Evolutionary conservation across 1,140 invertebrate genomes (phyloP), one percentile per base, ranked within the genome.

Genomic region (Heliconius eleuchia): DNA sequence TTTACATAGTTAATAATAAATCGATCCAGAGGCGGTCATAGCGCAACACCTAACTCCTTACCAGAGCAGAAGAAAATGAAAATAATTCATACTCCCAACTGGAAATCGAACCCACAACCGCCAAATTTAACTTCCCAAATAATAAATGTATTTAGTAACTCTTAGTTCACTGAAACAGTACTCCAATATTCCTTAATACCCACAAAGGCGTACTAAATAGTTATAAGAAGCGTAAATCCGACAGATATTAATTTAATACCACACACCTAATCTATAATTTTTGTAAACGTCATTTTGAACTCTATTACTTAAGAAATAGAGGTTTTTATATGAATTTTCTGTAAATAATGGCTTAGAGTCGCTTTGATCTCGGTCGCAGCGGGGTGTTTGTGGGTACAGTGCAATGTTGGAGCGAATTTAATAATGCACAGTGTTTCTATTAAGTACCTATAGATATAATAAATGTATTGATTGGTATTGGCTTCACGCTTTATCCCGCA

Each of bases 211-310:
- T 88, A 89, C 87, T 90, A 86, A 88, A 90, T 88, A 76, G 83
- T 86, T 82, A 83, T 86, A 89, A 88, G 86, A 81, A 84, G 78
- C 86, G 81, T 80, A 86, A 88, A 89, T 84, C 87, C 85, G 84
- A 78, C 82, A 83, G 85, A 88, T 91, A 89, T 89, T 91, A 89
- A 91, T 89, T 89, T 85, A 83, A 84, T 85, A 87, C 84, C 85
- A 79, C 85, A 79, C 85, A 81, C 81, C 80, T 71, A 57, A 77
- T 75, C 60, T 30, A 11, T 11, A 19, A n/a, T 16, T 66, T 27
- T 66, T 30, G 4, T 30, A 5, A 66, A 66, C 82, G 19, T 13
- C n/a, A 74, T 71, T 80, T 79, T 78, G 9, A 80, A 71, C 76
- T 73, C 50, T 85, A 84, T 80, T 34, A 0, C 9, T 1, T 55